A percentile compares a stretch with the other conserved stretches of the same genome.
phyloP scores from a whole-genome alignment of 2,113 vertebrate genomes.

The Halichoerus grypus region DNA sequence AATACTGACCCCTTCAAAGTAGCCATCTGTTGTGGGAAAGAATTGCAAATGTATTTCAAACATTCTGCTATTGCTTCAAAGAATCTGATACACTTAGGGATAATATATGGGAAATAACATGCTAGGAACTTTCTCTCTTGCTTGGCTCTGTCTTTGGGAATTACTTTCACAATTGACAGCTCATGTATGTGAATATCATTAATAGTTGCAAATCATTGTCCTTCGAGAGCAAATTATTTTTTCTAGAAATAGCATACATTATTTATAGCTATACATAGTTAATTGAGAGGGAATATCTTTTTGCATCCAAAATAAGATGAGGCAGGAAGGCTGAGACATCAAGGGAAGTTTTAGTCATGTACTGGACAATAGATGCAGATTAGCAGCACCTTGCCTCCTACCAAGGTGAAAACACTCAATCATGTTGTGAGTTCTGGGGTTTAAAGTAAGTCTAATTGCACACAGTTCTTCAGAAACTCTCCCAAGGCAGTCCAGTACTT shows the following conservation, averaged over 20 bases:
- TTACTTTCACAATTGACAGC: conserved; percentile 26
- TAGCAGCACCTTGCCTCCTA: not conserved
- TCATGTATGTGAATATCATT: not conserved
- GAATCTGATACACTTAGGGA: not conserved
- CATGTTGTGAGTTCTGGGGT: not conserved
- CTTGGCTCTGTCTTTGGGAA: not conserved
- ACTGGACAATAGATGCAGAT: not conserved
- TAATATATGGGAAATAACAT: not conserved
- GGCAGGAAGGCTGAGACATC: not conserved
- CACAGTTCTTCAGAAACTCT: not conserved
- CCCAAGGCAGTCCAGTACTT: not conserved
- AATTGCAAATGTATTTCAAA: not conserved
- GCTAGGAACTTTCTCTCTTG: not conserved
- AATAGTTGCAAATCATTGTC: not conserved
- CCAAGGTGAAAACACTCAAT: not conserved
- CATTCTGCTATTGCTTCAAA: not conserved
- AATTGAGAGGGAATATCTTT: not conserved
- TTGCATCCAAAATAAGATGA: not conserved
- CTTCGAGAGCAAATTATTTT: not conserved
- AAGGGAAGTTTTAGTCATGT: not conserved
- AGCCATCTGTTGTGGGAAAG: not conserved
- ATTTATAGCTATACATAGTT: not conserved
- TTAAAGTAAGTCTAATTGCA: not conserved
- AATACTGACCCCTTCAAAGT: not conserved
- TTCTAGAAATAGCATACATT: not conserved